phyloP scores from a whole-genome alignment of 2,113 vertebrate genomes.

The Xiphophorus couchianus region DNA sequence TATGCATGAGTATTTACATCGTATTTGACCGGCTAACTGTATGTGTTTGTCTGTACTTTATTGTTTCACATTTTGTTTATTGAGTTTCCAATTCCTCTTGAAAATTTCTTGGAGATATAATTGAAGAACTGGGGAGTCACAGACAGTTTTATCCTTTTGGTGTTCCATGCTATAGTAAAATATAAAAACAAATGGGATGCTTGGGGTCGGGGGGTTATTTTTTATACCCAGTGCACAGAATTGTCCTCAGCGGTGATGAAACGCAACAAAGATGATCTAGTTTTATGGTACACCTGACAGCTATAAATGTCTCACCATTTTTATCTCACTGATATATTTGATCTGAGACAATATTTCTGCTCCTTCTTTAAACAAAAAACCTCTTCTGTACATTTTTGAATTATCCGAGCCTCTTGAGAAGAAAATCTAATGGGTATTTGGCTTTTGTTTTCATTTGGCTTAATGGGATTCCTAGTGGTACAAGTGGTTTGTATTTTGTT shows the following conservation, averaged over 20 bases:
- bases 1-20: constrained; percentile 17
- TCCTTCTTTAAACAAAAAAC: constrained; percentile 36
- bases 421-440: constrained; percentile 1
- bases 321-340: constrained; percentile 61
- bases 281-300: constrained; percentile 57
- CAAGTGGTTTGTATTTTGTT: constrained; percentile 19
- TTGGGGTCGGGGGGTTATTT: constrained; percentile 39
- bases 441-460: neutral
- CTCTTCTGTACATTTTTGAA: constrained; percentile 25
- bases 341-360: constrained; percentile 24
- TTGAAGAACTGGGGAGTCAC: neutral
- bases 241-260: constrained; percentile 38
- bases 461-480: constrained; percentile 16
- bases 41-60: constrained; percentile 7
- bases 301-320: constrained; percentile 54
- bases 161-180: neutral
- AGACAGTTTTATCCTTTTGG: neutral
- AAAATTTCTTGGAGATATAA: neutral
- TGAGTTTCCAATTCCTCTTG: neutral
- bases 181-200: neutral
- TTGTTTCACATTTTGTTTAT: constrained; percentile 18
- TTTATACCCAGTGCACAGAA: constrained; percentile 51
- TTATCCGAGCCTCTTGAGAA: constrained; percentile 19
- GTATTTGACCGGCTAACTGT: constrained; percentile 18
- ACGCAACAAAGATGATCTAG: constrained; percentile 30